Evolutionary conservation across 2,797 vertebrate species (phyloP), one percentile per base, ranked within the genome.

Genomic region (Saxicola maurus): DNA sequence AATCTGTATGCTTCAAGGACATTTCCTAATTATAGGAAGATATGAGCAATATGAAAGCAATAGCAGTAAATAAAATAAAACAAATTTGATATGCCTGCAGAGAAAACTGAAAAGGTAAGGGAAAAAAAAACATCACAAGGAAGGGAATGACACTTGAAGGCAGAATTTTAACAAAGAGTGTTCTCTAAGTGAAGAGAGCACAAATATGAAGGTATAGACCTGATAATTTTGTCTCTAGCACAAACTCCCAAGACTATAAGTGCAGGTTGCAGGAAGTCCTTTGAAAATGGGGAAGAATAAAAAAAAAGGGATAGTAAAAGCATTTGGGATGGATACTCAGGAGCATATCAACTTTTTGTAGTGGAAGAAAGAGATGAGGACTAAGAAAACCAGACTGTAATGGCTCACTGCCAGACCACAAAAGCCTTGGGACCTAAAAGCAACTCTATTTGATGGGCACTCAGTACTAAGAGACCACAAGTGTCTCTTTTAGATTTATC

Each of bases 401-500:
- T 46, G 71, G 78, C 71, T 69, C 31, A 40, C 10, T 86, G 82
- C 55, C 75, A 93, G 43, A 82, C 72, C 78, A 73, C 64, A 79
- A 76, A 74, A 82, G n/a, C 40, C 25, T 53, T 84, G 72, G 53
- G 51, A 79, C 20, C 19, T 78, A 61, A 78, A 75, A 86, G 14
- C 25, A 80, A 6, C 45, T 71, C 13, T 60, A 24, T 40, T 55
- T 86, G 81, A 72, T 84, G 38, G 46, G 48, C 40, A 59, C 3
- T 65, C 3, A 1, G 25, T 86, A 74, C 28, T 40, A 84, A 82
- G 28, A 76, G 60, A 90, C 43, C 71, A 82, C 62, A 90, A 77
- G 19, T 46, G n/a, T 78, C 67, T 88, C 74, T 84, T 93, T 72
- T 37, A 91, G 40, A 64, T 46, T 76, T 79, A 69, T 65, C 60